A percentile compares a stretch with the other conserved stretches of the same genome.
Evolutionary conservation across 2,113 vertebrate genomes (phyloP).

Genomic region (Anseranas semipalmata): DNA sequence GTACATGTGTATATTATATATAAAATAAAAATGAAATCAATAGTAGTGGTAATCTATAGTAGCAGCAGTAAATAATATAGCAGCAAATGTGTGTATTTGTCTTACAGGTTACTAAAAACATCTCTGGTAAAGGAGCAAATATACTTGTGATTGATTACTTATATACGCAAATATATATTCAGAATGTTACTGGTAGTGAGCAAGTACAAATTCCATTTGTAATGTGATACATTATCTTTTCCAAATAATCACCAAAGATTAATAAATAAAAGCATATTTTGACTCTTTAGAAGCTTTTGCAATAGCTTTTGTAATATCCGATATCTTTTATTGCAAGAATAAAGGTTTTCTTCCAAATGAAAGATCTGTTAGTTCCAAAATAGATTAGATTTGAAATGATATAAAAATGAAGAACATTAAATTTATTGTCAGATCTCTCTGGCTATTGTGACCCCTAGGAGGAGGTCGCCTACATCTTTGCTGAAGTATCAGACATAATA

Average conservation of each 20-base stretch:
- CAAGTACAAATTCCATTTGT: not conserved
- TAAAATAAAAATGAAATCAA: too few species aligned
- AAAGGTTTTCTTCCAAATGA: not conserved
- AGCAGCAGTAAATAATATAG: too few species aligned
- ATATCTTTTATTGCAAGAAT: not conserved
- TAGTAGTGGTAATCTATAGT: too few species aligned
- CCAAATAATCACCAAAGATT: not conserved
- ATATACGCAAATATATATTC: not conserved
- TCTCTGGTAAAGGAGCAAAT: not conserved
- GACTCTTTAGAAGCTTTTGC: not conserved
- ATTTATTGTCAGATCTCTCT: not conserved
- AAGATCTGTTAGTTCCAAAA: not conserved
- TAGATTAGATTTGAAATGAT: not conserved
- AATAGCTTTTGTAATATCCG: not conserved
- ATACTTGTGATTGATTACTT: not conserved
- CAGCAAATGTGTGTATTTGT: too few species aligned
- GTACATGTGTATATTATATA: too few species aligned
- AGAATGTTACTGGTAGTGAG: not conserved
- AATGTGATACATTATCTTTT: too few species aligned
- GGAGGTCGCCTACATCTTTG: not conserved
- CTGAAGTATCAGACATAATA: slow-evolving; percentile 9
- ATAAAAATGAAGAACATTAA: not conserved
- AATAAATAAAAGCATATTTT: not conserved
- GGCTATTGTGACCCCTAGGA: not conserved
- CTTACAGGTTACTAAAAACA: too few species aligned